Conservation (phyloP, 2,888 invertebrate species). For the Papilio elwesi region DNA sequence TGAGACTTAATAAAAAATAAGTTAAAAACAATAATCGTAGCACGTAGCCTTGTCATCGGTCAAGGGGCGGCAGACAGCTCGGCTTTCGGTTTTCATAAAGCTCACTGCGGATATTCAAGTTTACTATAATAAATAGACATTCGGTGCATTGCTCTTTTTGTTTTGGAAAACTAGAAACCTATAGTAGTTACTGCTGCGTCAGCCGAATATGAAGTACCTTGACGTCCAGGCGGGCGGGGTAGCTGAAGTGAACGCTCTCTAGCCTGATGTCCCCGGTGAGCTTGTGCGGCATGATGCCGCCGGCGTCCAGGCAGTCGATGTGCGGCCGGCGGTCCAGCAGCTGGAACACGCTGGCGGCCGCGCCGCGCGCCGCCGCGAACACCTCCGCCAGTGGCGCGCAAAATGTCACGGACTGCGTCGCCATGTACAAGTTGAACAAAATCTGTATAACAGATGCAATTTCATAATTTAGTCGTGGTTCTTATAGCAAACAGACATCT, state of each 20-base stretch:
- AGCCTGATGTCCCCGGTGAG: slow-evolving; percentile 88
- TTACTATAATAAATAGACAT: slow-evolving; percentile 37
- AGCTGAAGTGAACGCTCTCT: slow-evolving; percentile 88
- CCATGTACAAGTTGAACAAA: slow-evolving; percentile 89
- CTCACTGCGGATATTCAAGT: no score
- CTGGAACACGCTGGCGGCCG: slow-evolving; percentile 88
- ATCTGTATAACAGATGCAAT: slow-evolving; percentile 73
- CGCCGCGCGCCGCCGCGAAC: slow-evolving; percentile 88
- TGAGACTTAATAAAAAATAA: no score
- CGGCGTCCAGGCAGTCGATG: slow-evolving; percentile 87
- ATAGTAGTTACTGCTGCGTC: not conserved
- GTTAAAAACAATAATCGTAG: no score
- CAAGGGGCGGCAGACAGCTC: no score
- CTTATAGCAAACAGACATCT: no score
- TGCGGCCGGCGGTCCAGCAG: slow-evolving; percentile 88
- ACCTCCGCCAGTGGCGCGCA: slow-evolving; percentile 90
- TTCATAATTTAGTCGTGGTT: not conserved
- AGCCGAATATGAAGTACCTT: slow-evolving; percentile 66
- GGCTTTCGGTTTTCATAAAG: no score
- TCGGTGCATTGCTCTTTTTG: not conserved
- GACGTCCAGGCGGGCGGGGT: slow-evolving; percentile 90
- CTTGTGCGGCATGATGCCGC: slow-evolving; percentile 84
- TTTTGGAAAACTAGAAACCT: no score
- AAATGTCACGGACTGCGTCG: slow-evolving; percentile 90
- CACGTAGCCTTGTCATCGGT: no score